Base-by-base conservation (phyloP, 2,113 vertebrate genomes). In the Lethenteron reissneri region DNA sequence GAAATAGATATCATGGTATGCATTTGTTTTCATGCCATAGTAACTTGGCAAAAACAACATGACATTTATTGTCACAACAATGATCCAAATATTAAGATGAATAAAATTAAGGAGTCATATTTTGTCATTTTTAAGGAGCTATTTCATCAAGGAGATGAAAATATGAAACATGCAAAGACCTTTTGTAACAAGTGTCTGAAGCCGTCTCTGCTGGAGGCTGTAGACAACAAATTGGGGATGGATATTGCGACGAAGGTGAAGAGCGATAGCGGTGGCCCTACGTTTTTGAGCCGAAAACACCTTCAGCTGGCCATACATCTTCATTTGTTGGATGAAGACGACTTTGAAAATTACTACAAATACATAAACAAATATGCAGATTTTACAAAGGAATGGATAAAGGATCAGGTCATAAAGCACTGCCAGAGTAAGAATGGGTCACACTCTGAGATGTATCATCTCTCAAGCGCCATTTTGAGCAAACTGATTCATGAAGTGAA, bases 251-350 rank as follows among this genome's bases (percentile, higher is more conserved):
- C 60, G 25, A 17, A 71, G 7, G 11, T 73, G 11, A 59, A 56
- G 9, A 56, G 58, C 14, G 56, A 71, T 2, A 41, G 70, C 11
- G 64, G 21, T 10, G 69, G 57, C 9, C 12, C 58, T 10, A 58
- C 57, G 62, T 73, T 73, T 59, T 56, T 57, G 11, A 58, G 58
- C 13, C 57, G 70, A 10, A 73, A 71, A 19, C 60, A 58, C 58
- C 62, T 73, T n/a, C 73, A 73, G 14, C 70, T 58, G 10, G 69
- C 69, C 13, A 57, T 73, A 9, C 56, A 62, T 21, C 25, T 71
- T 56, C 12, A 73, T 56, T 59, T 73, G 12, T 60, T 70, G 58
- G 57, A 73, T 19, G 70, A 11, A 10, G 14, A 62, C 68, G 13
- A 56, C 10, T 73, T 73, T 56, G 11, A 57, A 3, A 10, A 71